Evolutionary conservation across 2,888 invertebrate species (phyloP), one percentile per base, ranked within the genome.

Genomic region (Troilus luridus): DNA sequence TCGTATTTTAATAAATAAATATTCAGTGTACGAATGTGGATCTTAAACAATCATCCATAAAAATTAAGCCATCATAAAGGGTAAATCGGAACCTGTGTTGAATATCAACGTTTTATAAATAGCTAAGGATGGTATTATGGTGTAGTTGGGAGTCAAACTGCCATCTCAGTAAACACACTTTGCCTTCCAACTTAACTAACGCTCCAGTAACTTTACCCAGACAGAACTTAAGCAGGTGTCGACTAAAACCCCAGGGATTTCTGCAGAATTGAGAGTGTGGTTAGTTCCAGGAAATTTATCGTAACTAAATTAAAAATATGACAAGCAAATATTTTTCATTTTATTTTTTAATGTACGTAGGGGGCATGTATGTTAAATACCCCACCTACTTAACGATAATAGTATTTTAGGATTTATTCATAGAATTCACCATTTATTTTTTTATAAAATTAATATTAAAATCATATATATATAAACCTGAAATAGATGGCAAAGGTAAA

Each of bases 121-220:
- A 1, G 14, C 27, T 41, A 6, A 41, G 41, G 0, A 12, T 77
- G 72, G 41, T 24, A 19, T 77, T 7, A 77, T 17, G 27, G 72
- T 41, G 27, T 77, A 17, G 72, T 17, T 77, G 41, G 12, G 27
- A 77, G 72, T 77, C 72, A 41, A 77, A 77, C 72, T 77, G 72
- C 72, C 72, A 77, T 77, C 72, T 41, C 72, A 41, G 72, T 77
- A 77, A 77, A 77, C 72, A 77, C 72, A 77, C 72, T 77, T 41
- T 17, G 17, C 72, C 67, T n/a, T 17, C 67, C 19, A 41, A 77
- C 17, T 77, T 77, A 77, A 77, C 72, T 77, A 77, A 67, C 67
- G 67, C 67, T 67, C 67, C 67, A 67, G 67, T 67, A 67, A 77
- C 72, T 77, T 77, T 41, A 41, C 12, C 24, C 41, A 41, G 27